Conservation (phyloP, 1,140 invertebrate species). For the Leptestheria dahalacensis region DNA sequence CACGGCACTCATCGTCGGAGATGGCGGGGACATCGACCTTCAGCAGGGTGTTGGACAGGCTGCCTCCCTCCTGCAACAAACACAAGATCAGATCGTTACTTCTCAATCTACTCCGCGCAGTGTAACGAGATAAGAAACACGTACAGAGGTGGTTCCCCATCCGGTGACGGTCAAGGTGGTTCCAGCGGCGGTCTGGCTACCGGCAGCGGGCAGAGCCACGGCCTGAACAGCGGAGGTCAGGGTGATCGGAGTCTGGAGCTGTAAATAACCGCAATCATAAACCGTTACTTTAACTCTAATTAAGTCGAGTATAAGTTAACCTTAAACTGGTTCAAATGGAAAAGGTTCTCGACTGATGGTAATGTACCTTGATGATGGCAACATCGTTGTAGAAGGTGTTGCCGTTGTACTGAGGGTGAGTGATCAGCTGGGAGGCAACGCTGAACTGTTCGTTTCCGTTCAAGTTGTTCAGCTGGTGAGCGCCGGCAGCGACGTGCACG, state of each 20-base stretch:
- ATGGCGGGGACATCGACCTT: slow-evolving; percentile 26
- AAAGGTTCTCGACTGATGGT: neutral
- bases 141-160: slow-evolving; percentile 26
- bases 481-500: slow-evolving; percentile 6
- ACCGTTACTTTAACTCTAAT: neutral
- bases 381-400: slow-evolving; percentile 14
- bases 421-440: slow-evolving; percentile 4
- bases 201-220: slow-evolving; percentile 20
- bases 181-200: slow-evolving; percentile 18
- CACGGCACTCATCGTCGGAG: slow-evolving; percentile 23
- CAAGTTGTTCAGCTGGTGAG: neutral
- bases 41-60: slow-evolving; percentile 18
- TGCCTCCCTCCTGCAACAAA: slow-evolving; percentile 12
- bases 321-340: no score
- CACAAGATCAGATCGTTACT: neutral
- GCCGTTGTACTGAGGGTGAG: slow-evolving; percentile 11
- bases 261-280: neutral
- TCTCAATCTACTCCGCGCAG: neutral
- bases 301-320: neutral
- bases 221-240: slow-evolving; percentile 22
- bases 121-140: neutral
- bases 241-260: slow-evolving; percentile 13
- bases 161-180: slow-evolving; percentile 25
- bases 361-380: slow-evolving; percentile 1
- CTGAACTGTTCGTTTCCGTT: slow-evolving; percentile 8